A percentile compares a stretch with the other conserved stretches of the same genome.
These are phyloP conservation scores for Goniozus legneri DNA, from an alignment of 1,140 invertebrate genomes.

Conservation along the genomic window DNA sequence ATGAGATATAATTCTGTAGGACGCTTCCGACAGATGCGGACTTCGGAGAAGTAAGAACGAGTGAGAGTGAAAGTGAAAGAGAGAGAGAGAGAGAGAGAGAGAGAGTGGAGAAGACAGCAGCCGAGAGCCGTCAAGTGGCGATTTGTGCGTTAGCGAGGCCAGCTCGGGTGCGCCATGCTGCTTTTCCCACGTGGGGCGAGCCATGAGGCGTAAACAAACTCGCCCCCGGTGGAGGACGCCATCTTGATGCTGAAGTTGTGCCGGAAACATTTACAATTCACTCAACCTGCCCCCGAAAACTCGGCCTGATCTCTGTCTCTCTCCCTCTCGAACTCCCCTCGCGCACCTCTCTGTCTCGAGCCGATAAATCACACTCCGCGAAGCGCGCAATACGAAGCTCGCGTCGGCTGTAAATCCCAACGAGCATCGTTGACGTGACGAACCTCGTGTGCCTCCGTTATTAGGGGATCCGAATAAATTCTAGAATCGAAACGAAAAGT, in stretches of 20 bases:
- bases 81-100: not conserved
- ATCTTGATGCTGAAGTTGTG: slow-evolving; percentile 33
- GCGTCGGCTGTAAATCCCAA: too few relatives aligned
- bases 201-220: slow-evolving; percentile 47
- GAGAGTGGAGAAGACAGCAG: not conserved
- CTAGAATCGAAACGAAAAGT: not conserved
- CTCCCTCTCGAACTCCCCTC: slow-evolving; percentile 9
- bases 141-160: slow-evolving; percentile 21
- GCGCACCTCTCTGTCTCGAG: not conserved
- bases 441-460: too few relatives aligned
- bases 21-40: too few relatives aligned
- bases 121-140: slow-evolving; percentile 1
- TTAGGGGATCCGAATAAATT: not conserved
- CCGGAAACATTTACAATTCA: slow-evolving; percentile 41
- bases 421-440: too few relatives aligned
- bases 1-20: too few relatives aligned
- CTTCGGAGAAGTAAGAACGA: too few relatives aligned
- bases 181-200: slow-evolving; percentile 45
- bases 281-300: slow-evolving; percentile 33
- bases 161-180: slow-evolving; percentile 35
- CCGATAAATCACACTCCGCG: not conserved
- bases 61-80: not conserved
- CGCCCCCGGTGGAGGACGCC: slow-evolving; percentile 27
- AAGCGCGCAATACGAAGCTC: too few relatives aligned
- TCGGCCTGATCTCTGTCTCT: slow-evolving; percentile 37